Conservation (phyloP, 1,140 invertebrate species). For the Polypedilum vanderplanki region DNA sequence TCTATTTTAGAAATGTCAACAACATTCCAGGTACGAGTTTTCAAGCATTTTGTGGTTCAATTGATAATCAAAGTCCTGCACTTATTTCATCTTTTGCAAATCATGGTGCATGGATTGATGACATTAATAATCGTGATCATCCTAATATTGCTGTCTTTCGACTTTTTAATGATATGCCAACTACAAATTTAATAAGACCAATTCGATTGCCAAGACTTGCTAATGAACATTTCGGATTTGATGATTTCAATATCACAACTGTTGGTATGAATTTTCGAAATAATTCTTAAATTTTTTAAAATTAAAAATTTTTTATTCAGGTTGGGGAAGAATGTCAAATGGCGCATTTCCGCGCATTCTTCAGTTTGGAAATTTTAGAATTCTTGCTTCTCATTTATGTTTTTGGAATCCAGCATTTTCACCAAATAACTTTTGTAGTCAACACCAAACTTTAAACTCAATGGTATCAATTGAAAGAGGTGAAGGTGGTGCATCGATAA, state of each 20-base stretch:
- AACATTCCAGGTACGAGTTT: background rate
- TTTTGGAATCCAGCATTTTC: background rate
- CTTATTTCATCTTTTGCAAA: background rate
- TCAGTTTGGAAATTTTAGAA: background rate
- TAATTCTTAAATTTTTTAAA: background rate
- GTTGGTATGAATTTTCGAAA: background rate
- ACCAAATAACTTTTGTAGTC: background rate
- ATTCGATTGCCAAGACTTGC: background rate
- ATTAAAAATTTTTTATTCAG: background rate
- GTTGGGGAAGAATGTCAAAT: background rate
- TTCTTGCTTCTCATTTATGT: background rate
- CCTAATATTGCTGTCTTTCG: background rate
- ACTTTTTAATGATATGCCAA: background rate
- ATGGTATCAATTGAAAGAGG: background rate
- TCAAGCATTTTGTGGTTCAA: background rate
- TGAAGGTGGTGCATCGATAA: background rate
- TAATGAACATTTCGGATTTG: background rate
- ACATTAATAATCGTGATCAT: background rate
- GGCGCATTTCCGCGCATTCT: background rate
- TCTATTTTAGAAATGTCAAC: background rate
- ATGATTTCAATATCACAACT: background rate
- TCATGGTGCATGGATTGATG: background rate
- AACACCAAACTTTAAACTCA: background rate
- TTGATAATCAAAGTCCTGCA: background rate
- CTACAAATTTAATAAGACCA: background rate